Evolutionary conservation across 2,113 vertebrate species (phyloP), one percentile per base, ranked within the genome.

Genomic region (Nothobranchius kuhntae): DNA sequence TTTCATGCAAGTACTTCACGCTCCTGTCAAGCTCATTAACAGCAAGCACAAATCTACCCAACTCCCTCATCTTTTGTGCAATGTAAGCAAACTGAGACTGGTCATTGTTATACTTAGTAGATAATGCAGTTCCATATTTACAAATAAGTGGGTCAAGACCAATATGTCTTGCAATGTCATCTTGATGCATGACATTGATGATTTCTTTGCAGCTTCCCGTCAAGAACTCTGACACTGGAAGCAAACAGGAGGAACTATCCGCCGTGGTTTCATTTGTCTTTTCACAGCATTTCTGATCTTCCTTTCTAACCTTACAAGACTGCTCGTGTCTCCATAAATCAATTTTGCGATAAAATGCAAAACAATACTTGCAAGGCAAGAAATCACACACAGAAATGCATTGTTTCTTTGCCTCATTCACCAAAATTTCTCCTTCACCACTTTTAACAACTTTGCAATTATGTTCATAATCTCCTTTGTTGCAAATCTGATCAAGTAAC

Each of bases 21-120:
- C 63, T 82, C 6, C 36, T 61, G 68, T 91, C 90, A 13, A 91
- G 71, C 54, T 90, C 85, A 55, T 80, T 88, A 9, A 88, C 84
- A 38, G 88, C 86, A 0, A 91, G 65, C 15, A 91, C 72, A 75
- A 90, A 91, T 53, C 90, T 65, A 35, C 86, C 90, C 13, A 91
- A 74, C 54, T 91, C 88, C 54, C 90, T 86, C 90, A 91, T 89
- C 57, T 89, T 91, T 61, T 90, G 89, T 58, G 83, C 89, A 67
- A 91, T 87, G 53, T 89, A 89, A 13, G 86, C 78, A 87, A 87
- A 91, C 68, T 91, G 89, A 53, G 88, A 90, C 77, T 90, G 90
- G 73, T 89, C 88, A 24, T 90, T 70, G 17, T 81, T 67, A 53
- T 89, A 88, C 59, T 90, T 89, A 0, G 46, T 83, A 13, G 83